phyloP scores from a whole-genome alignment of 2,888 invertebrate species.

The Leptothorax acervorum region DNA sequence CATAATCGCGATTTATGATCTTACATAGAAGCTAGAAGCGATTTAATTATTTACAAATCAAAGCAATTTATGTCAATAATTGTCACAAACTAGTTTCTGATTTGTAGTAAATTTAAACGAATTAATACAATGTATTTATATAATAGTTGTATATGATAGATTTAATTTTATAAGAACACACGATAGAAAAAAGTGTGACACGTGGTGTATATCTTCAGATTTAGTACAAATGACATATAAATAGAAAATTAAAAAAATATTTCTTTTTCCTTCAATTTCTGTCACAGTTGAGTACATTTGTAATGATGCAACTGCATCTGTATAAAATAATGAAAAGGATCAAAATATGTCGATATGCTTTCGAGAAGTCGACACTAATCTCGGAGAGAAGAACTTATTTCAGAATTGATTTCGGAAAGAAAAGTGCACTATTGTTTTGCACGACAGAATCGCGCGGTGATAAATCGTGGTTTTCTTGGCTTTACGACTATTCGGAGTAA shows the following conservation, averaged over 20 bases:
- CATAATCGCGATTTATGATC: not conserved
- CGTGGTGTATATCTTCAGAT: not conserved
- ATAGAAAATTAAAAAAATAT: not conserved
- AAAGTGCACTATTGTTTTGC: constrained; percentile 28
- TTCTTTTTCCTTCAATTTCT: constrained; percentile 2
- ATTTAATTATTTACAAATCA: not conserved
- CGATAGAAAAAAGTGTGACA: not conserved
- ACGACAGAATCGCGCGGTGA: not conserved
- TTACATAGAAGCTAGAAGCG: not conserved
- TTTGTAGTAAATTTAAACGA: not conserved
- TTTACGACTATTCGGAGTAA: constrained; percentile 36
- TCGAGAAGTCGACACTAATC: constrained; percentile 17
- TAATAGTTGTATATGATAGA: not conserved
- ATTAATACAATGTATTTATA: not conserved
- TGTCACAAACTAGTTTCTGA: not conserved
- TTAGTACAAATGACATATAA: not conserved
- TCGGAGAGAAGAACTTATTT: not conserved
- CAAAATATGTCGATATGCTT: constrained; percentile 23
- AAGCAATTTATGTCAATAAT: not conserved
- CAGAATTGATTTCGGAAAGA: constrained; percentile 5
- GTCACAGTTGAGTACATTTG: not conserved
- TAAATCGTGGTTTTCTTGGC: constrained; percentile 33
- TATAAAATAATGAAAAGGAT: not conserved
- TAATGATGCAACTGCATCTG: not conserved
- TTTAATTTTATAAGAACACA: not conserved